Percentiles rank a stretch among this genome's conserved stretches.
These are phyloP conservation scores for Miniopterus natalensis DNA, from an alignment of 2,113 vertebrate genomes.

Conservation along the genomic window DNA sequence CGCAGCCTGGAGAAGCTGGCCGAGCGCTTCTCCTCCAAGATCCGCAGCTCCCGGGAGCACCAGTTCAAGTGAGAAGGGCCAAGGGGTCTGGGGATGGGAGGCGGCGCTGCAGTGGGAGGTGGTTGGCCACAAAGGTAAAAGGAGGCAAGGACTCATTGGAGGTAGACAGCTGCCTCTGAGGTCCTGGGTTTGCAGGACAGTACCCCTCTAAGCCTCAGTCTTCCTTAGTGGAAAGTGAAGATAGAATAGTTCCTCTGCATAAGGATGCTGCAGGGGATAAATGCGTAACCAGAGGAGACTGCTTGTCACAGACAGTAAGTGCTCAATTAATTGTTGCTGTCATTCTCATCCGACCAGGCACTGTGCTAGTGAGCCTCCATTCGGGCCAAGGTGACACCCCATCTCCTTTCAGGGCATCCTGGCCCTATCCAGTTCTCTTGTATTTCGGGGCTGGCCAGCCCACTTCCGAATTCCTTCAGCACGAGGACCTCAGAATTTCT, in stretches of 20 bases:
- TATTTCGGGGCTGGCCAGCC: neutral
- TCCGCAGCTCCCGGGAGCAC: slow-evolving; percentile 97
- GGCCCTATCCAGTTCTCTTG: neutral
- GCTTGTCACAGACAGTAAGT: neutral
- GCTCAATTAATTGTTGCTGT: neutral
- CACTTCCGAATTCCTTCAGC: neutral
- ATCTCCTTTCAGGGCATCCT: neutral
- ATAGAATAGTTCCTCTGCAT: neutral
- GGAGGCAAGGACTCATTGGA: neutral
- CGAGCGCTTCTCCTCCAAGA: slow-evolving; percentile 98
- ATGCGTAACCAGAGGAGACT: neutral
- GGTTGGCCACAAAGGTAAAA: fast-evolving
- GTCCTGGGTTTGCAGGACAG: neutral
- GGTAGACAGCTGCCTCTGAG: neutral
- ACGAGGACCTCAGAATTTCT: neutral
- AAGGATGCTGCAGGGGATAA: neutral
- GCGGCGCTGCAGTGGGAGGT: fast-evolving
- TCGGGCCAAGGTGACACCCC: neutral
- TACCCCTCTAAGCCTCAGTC: neutral
- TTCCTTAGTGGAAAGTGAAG: neutral
- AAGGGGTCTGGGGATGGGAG: fast-evolving
- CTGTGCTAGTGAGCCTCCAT: neutral
- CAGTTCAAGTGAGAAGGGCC: slow-evolving; percentile 96
- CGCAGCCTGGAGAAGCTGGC: slow-evolving; percentile 98
- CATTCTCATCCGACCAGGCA: neutral